Evolutionary conservation across 2,797 vertebrate genomes (phyloP), one percentile per base, ranked within the genome.

Genomic region (Geotrypetes seraphini): DNA sequence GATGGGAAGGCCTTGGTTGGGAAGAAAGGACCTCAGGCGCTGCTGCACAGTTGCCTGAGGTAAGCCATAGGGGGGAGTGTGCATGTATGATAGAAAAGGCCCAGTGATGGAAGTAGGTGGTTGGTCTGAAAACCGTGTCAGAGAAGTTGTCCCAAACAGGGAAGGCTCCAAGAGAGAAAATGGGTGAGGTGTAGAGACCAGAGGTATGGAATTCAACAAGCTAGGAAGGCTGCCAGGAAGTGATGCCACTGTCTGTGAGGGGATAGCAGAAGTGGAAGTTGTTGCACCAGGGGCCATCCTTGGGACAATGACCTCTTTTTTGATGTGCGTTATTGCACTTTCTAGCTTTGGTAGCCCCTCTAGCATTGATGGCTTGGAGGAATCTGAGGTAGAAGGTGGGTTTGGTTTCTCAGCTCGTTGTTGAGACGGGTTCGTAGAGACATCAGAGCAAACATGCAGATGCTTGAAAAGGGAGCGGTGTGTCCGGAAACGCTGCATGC

Each of bases 401-500:
- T 3, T 0, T 1, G 69, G 53, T 12, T 48, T 55, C 25, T 68
- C 33, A 0, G 34, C 10, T 42, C 39, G 71, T 1, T 53, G 50
- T 0, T 59, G 50, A 3, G 62, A 10, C n/a, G 84, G 81, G 49
- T 72, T 75, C 37, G 83, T 73, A 19, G 83, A 31, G 12, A 87
- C 76, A 62, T 93, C 92, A 7, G 87, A 86, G 31, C 94, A 98
- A 36, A 91, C 89, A 54, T 94, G 92, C 19, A 96, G 71, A 63
- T 98, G 94, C 52, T 90, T 90, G 63, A 96, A 87, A 39, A 96
- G 88, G 2, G 92, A 91, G 4, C 85, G 87, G 54, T 94, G 88
- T 0, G 92, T 92, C 5, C 89, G 85, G 60, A 97, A 74, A 57
- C 91, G 92, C 16, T 89, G 79, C 37, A 88, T 77, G 63, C 94